Evolutionary conservation across 2,113 vertebrate species (phyloP), one percentile per base, ranked within the genome.

Genomic region (Tetrao urogallus): DNA sequence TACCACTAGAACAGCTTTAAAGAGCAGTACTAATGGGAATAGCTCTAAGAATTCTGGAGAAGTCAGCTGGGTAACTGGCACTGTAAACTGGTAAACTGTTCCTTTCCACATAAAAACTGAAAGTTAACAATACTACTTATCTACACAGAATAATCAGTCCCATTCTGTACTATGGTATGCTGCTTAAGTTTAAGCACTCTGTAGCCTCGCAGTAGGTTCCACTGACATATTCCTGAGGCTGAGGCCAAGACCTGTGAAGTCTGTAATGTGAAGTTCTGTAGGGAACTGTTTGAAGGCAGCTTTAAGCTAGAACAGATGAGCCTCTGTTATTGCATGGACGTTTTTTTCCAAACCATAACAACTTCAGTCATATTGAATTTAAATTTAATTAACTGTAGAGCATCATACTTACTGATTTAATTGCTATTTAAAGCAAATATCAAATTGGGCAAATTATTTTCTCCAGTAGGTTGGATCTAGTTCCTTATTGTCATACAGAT

Each of bases 1-100:
- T 94, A 96, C 90, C 93, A 95, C 86, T 81, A 84, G 45, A 88
- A 82, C 91, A 91, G 73, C 86, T 91, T 86, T 95, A 70, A 95
- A 90, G 88, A 95, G 78, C 10, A 96, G 75, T 40, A 86, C 95
- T 94, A 80, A 87, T 21, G 52, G 60, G 52, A 91, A 72, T 36
- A 80, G 32, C 11, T 3, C 20, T 42, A 28, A 50, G 72, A 66
- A 43, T 90, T 45, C 36, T 70, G 40, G 45, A 92, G 54, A 73
- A 67, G 64, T 64, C 82, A 81, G 69, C 56, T 88, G 52, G 8
- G 60, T 36, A 80, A 87, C 74, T 8, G 42, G 63, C 38, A 60
- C n/a, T 50, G 32, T 72, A 60, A 89, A 92, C 6, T 45, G 70
- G 36, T 75, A 80, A 92, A 66, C 32, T 65, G 66, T 24, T 66